Evolutionary conservation across 2,797 vertebrate species (phyloP), one percentile per base, ranked within the genome.

Genomic region (Spheniscus humboldti): DNA sequence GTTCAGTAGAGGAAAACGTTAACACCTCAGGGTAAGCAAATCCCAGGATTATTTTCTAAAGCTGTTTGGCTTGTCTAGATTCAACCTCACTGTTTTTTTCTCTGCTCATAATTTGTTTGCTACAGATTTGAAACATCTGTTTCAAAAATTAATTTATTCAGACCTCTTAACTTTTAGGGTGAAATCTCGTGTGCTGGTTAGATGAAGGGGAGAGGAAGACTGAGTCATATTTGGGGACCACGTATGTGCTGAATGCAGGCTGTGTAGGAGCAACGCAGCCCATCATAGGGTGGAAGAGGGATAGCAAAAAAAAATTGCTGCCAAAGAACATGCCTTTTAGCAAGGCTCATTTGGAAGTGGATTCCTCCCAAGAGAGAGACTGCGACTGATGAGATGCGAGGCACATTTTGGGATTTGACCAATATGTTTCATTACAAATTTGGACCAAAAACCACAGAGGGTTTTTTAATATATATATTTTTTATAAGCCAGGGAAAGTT

Each of bases 341-440:
- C 66, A 33, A 63, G 75, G 78, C 72, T 80, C 5, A 0, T 68
- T 68, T 88, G 72, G 57, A 95, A 90, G 69, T 25, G 53, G 56
- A 47, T 86, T 83, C 57, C 47, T 88, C 85, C 78, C 89, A 18
- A 33, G 62, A 78, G 89, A 86, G 27, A 50, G 19, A 3, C 64
- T 72, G 6, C 0, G 5, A 68, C 56, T 80, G 89, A 81, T 93
- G 86, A 83, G 87, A 87, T 55, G 63, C 1, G 18, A 91, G 72
- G 50, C 50, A 37, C 45, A 13, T 86, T 91, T 48, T 50, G 82
- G 87, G 87, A 72, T 96, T 88, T 95, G 87, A 94, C 91, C 92
- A 91, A 72, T 94, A 79, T 43, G 57, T 88, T 94, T 94, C 92
- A 64, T 94, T 95, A 77, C n/a, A 64, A 74, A 82, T 86, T 92